These are phyloP conservation scores for Anoplius nigerrimus DNA, from an alignment of 2,888 invertebrate genomes.

Conservation along the genomic window DNA sequence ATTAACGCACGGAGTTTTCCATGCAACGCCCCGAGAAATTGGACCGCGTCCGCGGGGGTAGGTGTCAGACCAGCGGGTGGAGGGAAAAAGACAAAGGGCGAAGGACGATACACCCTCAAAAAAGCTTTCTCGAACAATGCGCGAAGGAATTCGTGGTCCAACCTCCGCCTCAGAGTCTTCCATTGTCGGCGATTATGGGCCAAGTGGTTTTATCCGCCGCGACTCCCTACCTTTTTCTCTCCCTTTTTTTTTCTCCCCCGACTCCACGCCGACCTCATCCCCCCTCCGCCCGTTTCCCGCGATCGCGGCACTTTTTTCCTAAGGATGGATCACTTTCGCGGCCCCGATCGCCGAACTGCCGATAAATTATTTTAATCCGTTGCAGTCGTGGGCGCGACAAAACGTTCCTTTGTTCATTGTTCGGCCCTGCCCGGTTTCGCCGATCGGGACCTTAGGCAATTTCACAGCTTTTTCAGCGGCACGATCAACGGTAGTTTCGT, in stretches of 20 bases:
- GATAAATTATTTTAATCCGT: slow-evolving; percentile 62
- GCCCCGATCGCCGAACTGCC: slow-evolving; percentile 14
- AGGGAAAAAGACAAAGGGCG: slow-evolving; percentile 24
- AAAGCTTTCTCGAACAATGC: slow-evolving; percentile 46
- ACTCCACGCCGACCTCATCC: not conserved
- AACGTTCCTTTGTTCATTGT: slow-evolving; percentile 56
- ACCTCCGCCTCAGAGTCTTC: slow-evolving; percentile 41
- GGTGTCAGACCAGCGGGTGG: slow-evolving; percentile 13
- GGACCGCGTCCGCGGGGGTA: slow-evolving; percentile 9
- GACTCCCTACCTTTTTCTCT: slow-evolving; percentile 12
- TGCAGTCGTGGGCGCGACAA: slow-evolving; percentile 49
- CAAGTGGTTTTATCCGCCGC: slow-evolving; percentile 62
- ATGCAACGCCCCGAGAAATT: slow-evolving; percentile 60
- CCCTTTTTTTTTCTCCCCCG: no score
- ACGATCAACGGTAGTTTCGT: slow-evolving; percentile 27
- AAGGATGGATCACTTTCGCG: not conserved
- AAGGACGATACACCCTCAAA: slow-evolving; percentile 18
- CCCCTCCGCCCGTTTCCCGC: slow-evolving; percentile 30
- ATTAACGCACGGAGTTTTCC: slow-evolving; percentile 62
- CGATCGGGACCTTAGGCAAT: slow-evolving; percentile 16
- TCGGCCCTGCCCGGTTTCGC: not conserved
- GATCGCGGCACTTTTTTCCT: no score
- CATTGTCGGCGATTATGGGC: slow-evolving; percentile 67
- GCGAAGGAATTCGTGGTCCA: slow-evolving; percentile 48
- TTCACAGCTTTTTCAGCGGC: slow-evolving; percentile 17